Conservation (phyloP, 1,140 invertebrate genomes). For the Pseudomyrmex cubaensis region DNA sequence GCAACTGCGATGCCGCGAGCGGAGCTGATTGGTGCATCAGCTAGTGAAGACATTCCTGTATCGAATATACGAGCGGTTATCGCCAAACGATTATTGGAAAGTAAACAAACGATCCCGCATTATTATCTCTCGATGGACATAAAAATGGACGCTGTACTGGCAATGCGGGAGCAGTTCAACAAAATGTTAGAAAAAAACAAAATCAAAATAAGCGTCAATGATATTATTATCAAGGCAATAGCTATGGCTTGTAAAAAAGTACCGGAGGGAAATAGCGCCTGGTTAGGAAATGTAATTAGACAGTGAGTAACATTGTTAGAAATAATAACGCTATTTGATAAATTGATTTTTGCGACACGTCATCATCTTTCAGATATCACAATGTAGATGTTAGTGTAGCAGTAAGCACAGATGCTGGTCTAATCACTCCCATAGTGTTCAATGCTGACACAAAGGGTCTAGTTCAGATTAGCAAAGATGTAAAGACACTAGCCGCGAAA, state of each 20-base stretch:
- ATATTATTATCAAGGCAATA: conserved; percentile 98
- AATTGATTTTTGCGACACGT: neutral
- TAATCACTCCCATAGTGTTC: conserved; percentile 99
- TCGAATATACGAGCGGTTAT: conserved; percentile 95
- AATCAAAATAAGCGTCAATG: conserved; percentile 96
- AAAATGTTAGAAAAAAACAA: conserved; percentile 93
- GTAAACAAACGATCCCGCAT: conserved; percentile 98
- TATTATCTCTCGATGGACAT: conserved; percentile 97
- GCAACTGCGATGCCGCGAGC: conserved; percentile 70
- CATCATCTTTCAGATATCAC: conserved; percentile 87
- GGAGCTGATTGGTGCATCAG: conserved; percentile 81
- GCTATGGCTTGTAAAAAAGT: conserved; percentile 96
- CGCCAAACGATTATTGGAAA: conserved; percentile 95
- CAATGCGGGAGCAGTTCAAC: conserved; percentile 90
- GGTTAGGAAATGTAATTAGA: conserved; percentile 97
- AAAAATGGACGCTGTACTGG: conserved; percentile 91
- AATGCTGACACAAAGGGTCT: conserved; percentile 97
- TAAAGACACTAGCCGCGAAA: conserved; percentile 94
- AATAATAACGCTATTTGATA: neutral
- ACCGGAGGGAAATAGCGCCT: conserved; percentile 97
- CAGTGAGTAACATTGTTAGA: conserved; percentile 89
- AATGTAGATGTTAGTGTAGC: conserved; percentile 98
- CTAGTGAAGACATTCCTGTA: conserved; percentile 93
- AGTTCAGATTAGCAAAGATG: conserved; percentile 93
- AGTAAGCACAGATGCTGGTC: conserved; percentile 96